Base-by-base conservation (phyloP, 2,797 vertebrate genomes). In the Coregonus suidteri region DNA sequence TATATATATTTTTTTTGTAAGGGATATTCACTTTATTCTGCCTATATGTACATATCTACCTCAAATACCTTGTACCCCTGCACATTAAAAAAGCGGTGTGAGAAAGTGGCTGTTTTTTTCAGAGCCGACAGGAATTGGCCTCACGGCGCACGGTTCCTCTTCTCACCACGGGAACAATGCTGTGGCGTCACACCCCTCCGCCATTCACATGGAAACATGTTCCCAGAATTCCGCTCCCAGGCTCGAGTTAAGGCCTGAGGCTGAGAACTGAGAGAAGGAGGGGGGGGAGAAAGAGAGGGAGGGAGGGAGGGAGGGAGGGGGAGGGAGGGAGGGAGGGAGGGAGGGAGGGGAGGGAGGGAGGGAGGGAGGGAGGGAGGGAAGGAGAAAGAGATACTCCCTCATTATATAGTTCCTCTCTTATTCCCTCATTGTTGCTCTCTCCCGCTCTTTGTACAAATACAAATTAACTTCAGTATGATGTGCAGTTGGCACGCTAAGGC, bases 171-270 rank as follows among this genome's bases (percentile, higher is more conserved):
- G 91, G 93, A 95, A 95, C 94, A 95, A 95, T 95, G 93, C 92
- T 83, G 93, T 94, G 91, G 93, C 93, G 94, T 94, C 94, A 94
- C 94, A 93, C 94, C 94, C 94, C 91, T 92, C 91, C 87, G 52
- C 89, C 93, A 92, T 94, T 93, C 94, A 94, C 94, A 94, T 94
- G 94, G 94, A 94, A 94, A 94, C 93, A 93, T 92, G 91, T 93
- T 93, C 91, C 91, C 93, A 93, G 93, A 92, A 94, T 94, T 93
- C 92, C 91, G 90, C 93, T 94, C 94, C 94, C 94, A 95, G 93
- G 94, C 92, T 92, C 91, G 88, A 89, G 93, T 90, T 84, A 90
- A 91, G 87, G 89, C 84, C 69, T 34, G 34, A 65, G 3, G 14
- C 77, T 73, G 83, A 77, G 78, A 84, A 78, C 69, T 80, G 77